Conservation (phyloP, 2,113 vertebrate species). For the Litocranius walleri region DNA sequence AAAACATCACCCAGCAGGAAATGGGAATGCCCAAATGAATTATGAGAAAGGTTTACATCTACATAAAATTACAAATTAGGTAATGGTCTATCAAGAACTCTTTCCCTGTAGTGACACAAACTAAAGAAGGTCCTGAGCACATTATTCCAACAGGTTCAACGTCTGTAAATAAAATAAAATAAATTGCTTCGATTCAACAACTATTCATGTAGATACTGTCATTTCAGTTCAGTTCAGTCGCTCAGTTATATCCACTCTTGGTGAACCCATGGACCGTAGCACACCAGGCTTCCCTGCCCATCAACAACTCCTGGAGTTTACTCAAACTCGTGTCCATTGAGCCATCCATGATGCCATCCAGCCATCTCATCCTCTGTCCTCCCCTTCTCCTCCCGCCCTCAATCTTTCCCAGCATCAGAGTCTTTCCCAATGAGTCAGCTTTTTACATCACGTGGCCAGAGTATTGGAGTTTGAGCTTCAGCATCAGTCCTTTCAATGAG, state of each 20-base stretch:
- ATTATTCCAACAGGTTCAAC: accelerated
- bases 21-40: neutral
- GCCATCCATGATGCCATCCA: neutral
- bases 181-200: neutral
- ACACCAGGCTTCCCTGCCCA: neutral
- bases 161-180: neutral
- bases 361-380: neutral
- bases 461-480: no score
- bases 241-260: neutral
- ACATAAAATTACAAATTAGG: neutral
- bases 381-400: neutral
- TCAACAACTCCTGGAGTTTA: neutral
- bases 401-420: neutral
- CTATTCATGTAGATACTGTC: neutral
- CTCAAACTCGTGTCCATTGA: neutral
- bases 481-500: no score
- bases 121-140: no score
- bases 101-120: accelerated
- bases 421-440: neutral
- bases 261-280: neutral
- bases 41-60: neutral
- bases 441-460: accelerated
- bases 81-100: no score
- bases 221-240: neutral
- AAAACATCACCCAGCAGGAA: neutral